These are phyloP conservation scores for Lissocephala sabroskyi DNA, from an alignment of 2,888 invertebrate species.

Conservation along the genomic window DNA sequence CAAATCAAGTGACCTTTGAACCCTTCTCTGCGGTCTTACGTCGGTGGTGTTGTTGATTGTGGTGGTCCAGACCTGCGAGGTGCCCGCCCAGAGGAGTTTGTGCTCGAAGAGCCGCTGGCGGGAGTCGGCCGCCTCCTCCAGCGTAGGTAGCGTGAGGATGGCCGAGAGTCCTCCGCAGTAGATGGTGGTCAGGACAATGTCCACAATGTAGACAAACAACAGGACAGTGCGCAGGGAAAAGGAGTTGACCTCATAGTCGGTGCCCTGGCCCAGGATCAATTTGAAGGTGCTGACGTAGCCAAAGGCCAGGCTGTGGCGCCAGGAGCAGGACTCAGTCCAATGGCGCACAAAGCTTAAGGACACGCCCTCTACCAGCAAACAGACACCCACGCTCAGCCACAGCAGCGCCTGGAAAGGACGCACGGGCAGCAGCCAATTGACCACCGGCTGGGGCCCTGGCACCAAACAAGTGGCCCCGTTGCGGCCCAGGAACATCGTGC, in stretches of 20 bases:
- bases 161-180: slow-evolving; percentile 80
- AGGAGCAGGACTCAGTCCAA: slow-evolving; percentile 1
- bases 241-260: slow-evolving; percentile 44
- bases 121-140: slow-evolving; percentile 77
- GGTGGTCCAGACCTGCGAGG: slow-evolving; percentile 78
- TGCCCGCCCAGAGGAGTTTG: slow-evolving; percentile 77
- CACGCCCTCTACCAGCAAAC: slow-evolving; percentile 73
- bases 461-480: slow-evolving; percentile 80
- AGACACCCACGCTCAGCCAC: slow-evolving; percentile 75
- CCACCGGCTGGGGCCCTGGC: slow-evolving; percentile 77
- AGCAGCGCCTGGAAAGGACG: slow-evolving; percentile 76
- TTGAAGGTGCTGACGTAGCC: slow-evolving; percentile 55
- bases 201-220: slow-evolving; percentile 70
- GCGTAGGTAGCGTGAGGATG: slow-evolving; percentile 78
- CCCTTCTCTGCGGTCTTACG: slow-evolving; percentile 24
- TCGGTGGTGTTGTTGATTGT: slow-evolving; percentile 75
- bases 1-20: too few species aligned
- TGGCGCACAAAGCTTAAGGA: slow-evolving; percentile 53
- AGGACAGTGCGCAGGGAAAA: slow-evolving; percentile 53
- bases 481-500: slow-evolving; percentile 76
- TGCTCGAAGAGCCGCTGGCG: slow-evolving; percentile 76
- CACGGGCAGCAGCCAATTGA: slow-evolving; percentile 77
- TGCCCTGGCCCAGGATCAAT: slow-evolving; percentile 59
- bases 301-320: slow-evolving; percentile 45
- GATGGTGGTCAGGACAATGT: slow-evolving; percentile 76